Conservation (phyloP, 2,797 vertebrate genomes). For the Loris lydekkerianus region DNA sequence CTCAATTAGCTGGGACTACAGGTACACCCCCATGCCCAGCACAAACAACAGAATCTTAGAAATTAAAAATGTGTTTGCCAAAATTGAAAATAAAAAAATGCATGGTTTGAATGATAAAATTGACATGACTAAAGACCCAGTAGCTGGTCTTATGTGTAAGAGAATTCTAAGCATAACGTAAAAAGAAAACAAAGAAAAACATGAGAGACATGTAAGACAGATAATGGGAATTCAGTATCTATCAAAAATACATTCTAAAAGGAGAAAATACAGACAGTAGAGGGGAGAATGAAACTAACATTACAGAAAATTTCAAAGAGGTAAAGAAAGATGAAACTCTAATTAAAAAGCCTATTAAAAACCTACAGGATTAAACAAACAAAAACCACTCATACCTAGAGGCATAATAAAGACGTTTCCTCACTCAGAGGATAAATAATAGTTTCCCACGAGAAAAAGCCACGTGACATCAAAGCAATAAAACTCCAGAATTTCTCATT, state of each 20-base stretch:
- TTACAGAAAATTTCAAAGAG: background rate
- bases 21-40: background rate
- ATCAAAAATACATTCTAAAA: background rate
- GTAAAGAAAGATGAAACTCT: background rate
- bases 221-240: background rate
- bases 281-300: background rate
- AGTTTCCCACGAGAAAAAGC: background rate
- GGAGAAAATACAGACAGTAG: background rate
- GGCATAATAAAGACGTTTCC: background rate
- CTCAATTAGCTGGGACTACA: background rate
- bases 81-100: constrained; percentile 37
- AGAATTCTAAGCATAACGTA: background rate
- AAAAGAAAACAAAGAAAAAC: constrained; percentile 25
- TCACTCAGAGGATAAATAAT: constrained; percentile 7
- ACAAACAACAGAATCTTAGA: background rate
- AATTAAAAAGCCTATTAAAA: background rate
- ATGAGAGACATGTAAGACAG: background rate
- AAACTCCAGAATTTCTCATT: constrained; percentile 9
- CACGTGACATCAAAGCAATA: background rate
- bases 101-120: background rate
- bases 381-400: background rate
- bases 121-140: background rate
- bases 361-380: background rate
- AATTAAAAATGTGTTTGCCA: background rate
- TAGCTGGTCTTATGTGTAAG: background rate